phyloP scores from a whole-genome alignment of 2,113 vertebrate species.

The Gobio gobio region DNA sequence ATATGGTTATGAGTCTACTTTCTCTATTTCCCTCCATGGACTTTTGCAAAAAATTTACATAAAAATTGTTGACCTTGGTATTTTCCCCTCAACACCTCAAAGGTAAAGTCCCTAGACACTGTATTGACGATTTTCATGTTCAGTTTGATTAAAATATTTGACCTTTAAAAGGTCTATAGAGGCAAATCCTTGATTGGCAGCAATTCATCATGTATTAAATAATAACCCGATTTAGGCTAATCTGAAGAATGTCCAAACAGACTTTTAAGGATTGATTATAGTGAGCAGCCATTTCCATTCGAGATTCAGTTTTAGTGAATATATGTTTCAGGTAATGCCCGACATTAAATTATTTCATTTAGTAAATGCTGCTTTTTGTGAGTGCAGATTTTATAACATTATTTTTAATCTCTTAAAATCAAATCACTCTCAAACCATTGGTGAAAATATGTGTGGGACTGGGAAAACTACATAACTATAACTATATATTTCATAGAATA shows the following conservation, averaged over 20 bases:
- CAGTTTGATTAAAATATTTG: neutral
- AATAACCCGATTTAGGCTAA: neutral
- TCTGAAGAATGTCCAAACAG: neutral
- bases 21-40: neutral
- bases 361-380: neutral
- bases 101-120: neutral
- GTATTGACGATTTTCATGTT: neutral
- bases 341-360: neutral
- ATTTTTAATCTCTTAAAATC: too few relatives aligned
- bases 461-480: neutral
- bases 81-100: neutral
- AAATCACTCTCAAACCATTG: too few relatives aligned
- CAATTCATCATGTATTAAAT: neutral
- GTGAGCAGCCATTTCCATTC: neutral
- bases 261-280: too few relatives aligned
- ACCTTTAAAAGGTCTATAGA: neutral
- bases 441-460: too few relatives aligned
- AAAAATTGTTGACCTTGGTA: too few relatives aligned
- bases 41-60: neutral
- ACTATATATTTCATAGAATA: neutral
- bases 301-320: neutral
- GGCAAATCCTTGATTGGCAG: neutral
- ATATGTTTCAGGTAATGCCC: neutral
- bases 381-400: neutral
- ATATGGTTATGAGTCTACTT: neutral